Conservation (phyloP, 2,797 vertebrate species). For the Megalops cyprinoides region DNA sequence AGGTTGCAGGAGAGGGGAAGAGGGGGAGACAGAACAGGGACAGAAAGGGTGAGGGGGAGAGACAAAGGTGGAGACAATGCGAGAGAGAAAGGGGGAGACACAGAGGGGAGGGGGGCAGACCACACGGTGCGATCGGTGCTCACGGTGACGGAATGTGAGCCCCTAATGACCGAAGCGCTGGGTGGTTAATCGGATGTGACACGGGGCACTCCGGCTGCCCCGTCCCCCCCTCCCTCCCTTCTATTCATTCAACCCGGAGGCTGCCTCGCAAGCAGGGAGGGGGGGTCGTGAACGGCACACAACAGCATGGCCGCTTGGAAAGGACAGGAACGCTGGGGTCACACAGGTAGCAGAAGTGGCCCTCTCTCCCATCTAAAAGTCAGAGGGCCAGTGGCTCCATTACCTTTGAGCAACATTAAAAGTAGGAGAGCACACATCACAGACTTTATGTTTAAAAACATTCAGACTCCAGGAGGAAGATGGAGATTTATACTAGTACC, state of each 20-base stretch:
- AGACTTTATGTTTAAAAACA: background rate
- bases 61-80: slow-evolving; percentile 10
- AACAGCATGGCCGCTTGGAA: background rate
- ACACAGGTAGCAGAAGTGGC: background rate
- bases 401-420: background rate
- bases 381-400: background rate
- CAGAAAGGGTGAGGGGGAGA: slow-evolving; percentile 29
- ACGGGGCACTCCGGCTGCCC: slow-evolving; percentile 39
- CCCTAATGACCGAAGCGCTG: slow-evolving; percentile 45
- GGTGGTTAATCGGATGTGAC: slow-evolving; percentile 50
- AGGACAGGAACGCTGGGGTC: background rate
- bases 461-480: background rate
- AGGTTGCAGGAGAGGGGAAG: background rate
- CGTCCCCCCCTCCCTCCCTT: slow-evolving; percentile 15
- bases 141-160: slow-evolving; percentile 45
- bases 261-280: background rate
- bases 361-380: background rate
- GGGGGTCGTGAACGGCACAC: background rate
- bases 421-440: background rate
- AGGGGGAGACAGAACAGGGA: background rate
- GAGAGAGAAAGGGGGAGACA: background rate
- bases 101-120: slow-evolving; percentile 32
- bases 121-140: slow-evolving; percentile 20
- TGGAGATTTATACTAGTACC: background rate
- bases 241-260: background rate